These are phyloP conservation scores for Fulica atra DNA, from an alignment of 2,113 vertebrate species.

Conservation along the genomic window DNA sequence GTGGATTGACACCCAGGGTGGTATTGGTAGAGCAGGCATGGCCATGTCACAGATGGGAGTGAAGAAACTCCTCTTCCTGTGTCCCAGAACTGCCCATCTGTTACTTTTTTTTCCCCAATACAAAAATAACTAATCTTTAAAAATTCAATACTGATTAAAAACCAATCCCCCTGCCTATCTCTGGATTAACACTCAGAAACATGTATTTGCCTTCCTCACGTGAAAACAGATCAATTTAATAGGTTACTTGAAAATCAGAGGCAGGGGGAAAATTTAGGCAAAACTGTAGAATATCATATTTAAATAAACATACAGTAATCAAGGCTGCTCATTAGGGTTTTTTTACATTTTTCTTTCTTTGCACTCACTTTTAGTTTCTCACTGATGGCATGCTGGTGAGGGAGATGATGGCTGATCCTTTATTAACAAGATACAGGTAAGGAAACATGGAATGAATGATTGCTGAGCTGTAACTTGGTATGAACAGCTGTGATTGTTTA, in stretches of 20 bases:
- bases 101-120: not conserved
- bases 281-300: not conserved
- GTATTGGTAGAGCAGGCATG: not conserved
- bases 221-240: not conserved
- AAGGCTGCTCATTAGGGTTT: not conserved
- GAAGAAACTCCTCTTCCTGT: not conserved
- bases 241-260: not conserved
- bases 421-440: constrained; percentile 96
- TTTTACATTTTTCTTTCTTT: not conserved
- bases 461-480: not conserved
- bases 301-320: not conserved
- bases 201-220: not conserved
- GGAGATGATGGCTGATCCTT: constrained; percentile 98
- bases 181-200: not conserved
- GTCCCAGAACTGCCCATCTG: not conserved
- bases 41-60: not conserved
- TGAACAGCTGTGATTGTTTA: not conserved
- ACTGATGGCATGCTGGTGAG: constrained; percentile 98
- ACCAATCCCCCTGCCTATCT: not conserved
- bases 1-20: not conserved
- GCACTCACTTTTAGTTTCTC: constrained; percentile 84
- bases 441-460: not conserved
- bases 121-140: not conserved
- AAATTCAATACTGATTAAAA: not conserved
- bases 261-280: not conserved